phyloP scores from a whole-genome alignment of 2,888 invertebrate species.

The Sinelater perroti region DNA sequence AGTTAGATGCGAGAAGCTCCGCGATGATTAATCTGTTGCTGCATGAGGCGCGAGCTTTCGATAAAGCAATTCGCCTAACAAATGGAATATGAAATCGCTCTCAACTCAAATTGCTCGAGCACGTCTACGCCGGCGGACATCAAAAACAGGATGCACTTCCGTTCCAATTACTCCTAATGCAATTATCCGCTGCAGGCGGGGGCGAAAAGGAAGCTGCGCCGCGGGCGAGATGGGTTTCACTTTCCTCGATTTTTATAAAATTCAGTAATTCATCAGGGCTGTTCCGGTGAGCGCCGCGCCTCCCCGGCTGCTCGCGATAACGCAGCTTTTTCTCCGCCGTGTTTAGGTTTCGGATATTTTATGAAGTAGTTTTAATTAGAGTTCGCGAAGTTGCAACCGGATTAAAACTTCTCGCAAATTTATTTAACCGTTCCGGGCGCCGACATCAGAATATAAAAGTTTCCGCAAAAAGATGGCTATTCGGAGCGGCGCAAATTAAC shows the following conservation, averaged over 20 bases:
- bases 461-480: too few species aligned
- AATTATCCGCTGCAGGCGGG: constrained; percentile 10
- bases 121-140: too few species aligned
- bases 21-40: too few species aligned
- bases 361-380: constrained; percentile 24
- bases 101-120: too few species aligned
- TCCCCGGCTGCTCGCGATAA: constrained; percentile 8
- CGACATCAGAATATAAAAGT: constrained; percentile 5
- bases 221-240: constrained; percentile 9
- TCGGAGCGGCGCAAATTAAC: too few species aligned
- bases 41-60: too few species aligned
- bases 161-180: constrained; percentile 1
- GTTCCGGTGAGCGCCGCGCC: not conserved
- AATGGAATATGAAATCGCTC: too few species aligned
- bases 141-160: constrained; percentile 14
- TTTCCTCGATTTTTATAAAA: constrained; percentile 22
- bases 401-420: constrained; percentile 18
- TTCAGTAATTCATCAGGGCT: constrained; percentile 24
- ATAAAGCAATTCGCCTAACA: too few species aligned
- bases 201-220: constrained; percentile 8
- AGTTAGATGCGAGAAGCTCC: too few species aligned
- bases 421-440: too few species aligned
- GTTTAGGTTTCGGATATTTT: constrained; percentile 8
- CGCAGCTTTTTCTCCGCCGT: constrained; percentile 2
- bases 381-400: constrained; percentile 17